These are phyloP conservation scores for Parapsyche elsis DNA, from an alignment of 1,140 invertebrate genomes.

Conservation along the genomic window DNA sequence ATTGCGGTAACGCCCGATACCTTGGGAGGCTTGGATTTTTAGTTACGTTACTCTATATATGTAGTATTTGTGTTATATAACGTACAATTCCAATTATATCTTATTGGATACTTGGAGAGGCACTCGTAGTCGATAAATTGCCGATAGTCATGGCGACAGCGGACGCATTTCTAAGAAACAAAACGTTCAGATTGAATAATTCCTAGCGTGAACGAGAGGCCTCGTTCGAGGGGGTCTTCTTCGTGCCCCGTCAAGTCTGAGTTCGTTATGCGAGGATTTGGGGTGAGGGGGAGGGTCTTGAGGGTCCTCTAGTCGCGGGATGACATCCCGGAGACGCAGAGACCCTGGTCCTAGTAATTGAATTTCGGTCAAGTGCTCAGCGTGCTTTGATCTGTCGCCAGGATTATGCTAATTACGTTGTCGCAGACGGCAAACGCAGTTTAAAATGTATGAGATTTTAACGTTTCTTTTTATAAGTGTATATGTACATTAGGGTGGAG, in stretches of 20 bases:
- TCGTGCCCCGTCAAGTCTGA: neutral
- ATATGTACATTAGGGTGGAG: too few species aligned
- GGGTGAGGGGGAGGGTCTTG: neutral
- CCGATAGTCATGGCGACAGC: neutral
- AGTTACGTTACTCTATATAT: too few species aligned
- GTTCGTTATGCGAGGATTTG: neutral
- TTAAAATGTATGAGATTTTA: neutral
- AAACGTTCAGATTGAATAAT: neutral
- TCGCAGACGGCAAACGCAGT: neutral
- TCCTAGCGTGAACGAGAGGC: neutral
- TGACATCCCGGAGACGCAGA: conserved; percentile 15
- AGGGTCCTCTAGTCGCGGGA: conserved; percentile 12
- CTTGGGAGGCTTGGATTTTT: neutral
- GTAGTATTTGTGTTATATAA: neutral
- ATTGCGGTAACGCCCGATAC: neutral
- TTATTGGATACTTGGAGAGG: neutral
- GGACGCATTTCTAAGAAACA: neutral
- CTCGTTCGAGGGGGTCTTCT: conserved; percentile 1
- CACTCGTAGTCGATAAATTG: neutral
- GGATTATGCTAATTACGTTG: conserved; percentile 52
- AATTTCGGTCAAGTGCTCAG: conserved; percentile 54
- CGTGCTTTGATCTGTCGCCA: conserved; percentile 46
- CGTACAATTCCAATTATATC: neutral
- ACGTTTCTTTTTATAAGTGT: neutral
- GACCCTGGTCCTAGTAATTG: conserved; percentile 43